Conservation (phyloP, 2,888 invertebrate genomes). For the Laspeyria flexula region DNA sequence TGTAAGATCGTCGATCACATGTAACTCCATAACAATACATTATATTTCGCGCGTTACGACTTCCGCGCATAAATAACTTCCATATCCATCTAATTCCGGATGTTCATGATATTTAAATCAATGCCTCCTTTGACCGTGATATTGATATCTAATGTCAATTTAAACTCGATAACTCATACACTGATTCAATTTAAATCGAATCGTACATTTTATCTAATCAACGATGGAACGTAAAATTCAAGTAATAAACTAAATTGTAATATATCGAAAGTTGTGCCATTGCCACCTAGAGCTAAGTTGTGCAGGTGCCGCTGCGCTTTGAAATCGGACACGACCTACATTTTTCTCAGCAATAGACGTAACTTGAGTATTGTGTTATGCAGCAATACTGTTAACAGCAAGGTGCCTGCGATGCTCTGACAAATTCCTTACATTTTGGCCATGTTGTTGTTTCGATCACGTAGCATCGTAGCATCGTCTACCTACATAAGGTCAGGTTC, state of each 20-base stretch:
- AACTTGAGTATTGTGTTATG: slow-evolving; percentile 68
- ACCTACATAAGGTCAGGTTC: slow-evolving; percentile 10
- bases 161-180: slow-evolving; percentile 38
- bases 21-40: neutral
- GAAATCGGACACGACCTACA: slow-evolving; percentile 77
- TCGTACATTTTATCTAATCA: slow-evolving; percentile 51
- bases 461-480: slow-evolving; percentile 13
- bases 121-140: slow-evolving; percentile 41
- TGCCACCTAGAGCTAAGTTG: slow-evolving; percentile 53
- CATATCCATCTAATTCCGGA: slow-evolving; percentile 25
- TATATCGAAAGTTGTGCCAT: slow-evolving; percentile 50
- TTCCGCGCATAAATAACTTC: slow-evolving; percentile 26
- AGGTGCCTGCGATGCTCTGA: slow-evolving; percentile 21
- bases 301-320: slow-evolving; percentile 71
- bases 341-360: slow-evolving; percentile 73
- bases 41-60: slow-evolving; percentile 8
- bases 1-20: neutral
- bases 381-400: slow-evolving; percentile 35
- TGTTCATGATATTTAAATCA: slow-evolving; percentile 28
- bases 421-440: slow-evolving; percentile 22
- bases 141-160: slow-evolving; percentile 43
- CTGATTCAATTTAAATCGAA: slow-evolving; percentile 46
- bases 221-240: slow-evolving; percentile 17
- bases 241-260: slow-evolving; percentile 31
- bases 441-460: slow-evolving; percentile 14